Evolutionary conservation across 2,888 invertebrate genomes (phyloP).

Genomic region (Ametastegia equiseti): DNA sequence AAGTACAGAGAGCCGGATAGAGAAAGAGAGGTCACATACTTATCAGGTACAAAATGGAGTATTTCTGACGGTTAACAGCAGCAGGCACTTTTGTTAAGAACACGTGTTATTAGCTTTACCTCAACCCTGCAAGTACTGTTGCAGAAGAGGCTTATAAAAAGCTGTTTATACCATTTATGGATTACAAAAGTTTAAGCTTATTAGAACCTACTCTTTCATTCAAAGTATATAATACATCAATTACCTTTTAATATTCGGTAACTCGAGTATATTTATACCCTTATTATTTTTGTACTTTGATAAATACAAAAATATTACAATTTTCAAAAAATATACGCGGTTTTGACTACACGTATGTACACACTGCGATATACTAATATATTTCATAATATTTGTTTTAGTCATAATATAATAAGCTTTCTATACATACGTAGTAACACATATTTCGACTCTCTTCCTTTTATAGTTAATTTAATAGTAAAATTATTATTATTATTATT

Average conservation of each 20-base stretch:
- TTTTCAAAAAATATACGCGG: slow-evolving; percentile 17
- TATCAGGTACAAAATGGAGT: slow-evolving; percentile 34
- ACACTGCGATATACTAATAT: background rate
- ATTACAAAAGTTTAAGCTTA: background rate
- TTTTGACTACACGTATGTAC: background rate
- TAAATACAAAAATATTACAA: slow-evolving; percentile 1
- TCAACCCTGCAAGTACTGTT: background rate
- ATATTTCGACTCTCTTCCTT: background rate
- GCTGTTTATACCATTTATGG: background rate
- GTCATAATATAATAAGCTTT: slow-evolving; percentile 7
- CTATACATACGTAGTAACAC: background rate
- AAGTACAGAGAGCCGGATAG: slow-evolving; percentile 1
- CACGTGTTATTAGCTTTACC: background rate
- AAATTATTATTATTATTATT: too few species aligned
- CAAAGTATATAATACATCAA: too few species aligned
- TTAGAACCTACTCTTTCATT: background rate
- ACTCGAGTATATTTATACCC: too few species aligned
- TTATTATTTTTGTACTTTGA: background rate
- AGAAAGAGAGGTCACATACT: slow-evolving; percentile 26
- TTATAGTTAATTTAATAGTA: background rate
- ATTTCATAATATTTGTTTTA: background rate
- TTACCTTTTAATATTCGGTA: background rate
- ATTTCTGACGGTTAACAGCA: slow-evolving; percentile 13
- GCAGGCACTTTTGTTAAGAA: background rate
- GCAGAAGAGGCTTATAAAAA: background rate